Evolutionary conservation across 2,113 vertebrate genomes (phyloP), one percentile per base, ranked within the genome.

Genomic region (Chelonoidis abingdonii): DNA sequence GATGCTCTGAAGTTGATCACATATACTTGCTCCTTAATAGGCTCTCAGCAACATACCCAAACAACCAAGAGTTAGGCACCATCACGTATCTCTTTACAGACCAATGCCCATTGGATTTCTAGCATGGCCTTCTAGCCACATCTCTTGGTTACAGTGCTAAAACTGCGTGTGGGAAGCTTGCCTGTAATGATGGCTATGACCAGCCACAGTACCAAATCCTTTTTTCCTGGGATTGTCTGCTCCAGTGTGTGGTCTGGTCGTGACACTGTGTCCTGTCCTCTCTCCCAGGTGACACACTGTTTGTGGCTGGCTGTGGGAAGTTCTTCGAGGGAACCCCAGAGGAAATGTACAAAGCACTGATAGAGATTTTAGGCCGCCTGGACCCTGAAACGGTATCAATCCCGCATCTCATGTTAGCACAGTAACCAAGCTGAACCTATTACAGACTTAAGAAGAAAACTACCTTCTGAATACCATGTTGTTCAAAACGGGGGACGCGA

Each of bases 321-420:
- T 99, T 99, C 98, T 99, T 99, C 4, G 99, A 99, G 96, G 99
- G 99, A 12, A 99, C 99, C 0, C 99, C 99, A 0, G 99, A 99
- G 1, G 99, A 99, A 94, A 99, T 99, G 99, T 99, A 99, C 98
- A 99, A 95, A 98, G 99, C 99, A 0, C 97, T 99, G 98, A 98
- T 99, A 0, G 99, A 99, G 56, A 97, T 99, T 90, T 93, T 99
- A 90, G 99, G 99, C 65, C 98, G 94, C 65, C 98, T 99, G 79
- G 99, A 99, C 72, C 98, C 99, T 44, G 94, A 98, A 97, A 99
- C 99, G 56, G 99, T 99, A 99, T 31, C 89, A 47, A 2, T 1
- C 5, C 10, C 2, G 75, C 29, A 4, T 76, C 7, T 1, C 4
- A 35, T 27, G 65, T 52, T 10, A 6, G 22, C 1, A 21, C 14